Evolutionary conservation across 1,140 invertebrate species (phyloP), one percentile per base, ranked within the genome.

Genomic region (Oedothorax gibbosus): DNA sequence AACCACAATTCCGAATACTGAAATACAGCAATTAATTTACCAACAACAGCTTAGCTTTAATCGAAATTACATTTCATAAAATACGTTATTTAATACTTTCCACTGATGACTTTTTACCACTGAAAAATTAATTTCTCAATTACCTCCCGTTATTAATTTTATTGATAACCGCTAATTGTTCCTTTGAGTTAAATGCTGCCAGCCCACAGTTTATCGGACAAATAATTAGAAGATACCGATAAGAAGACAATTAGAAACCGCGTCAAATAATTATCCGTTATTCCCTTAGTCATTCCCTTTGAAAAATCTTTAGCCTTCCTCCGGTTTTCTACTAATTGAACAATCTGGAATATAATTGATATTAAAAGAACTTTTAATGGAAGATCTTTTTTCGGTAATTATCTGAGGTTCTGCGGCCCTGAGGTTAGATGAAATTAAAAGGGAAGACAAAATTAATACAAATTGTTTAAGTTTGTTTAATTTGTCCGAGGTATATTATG

Each of bases 101-200:
- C 35, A 35, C 35, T 35, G 35, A 35, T 35, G 35, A 35, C 35
- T 35, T n/a, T 54, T 20, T 53, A 21, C 68, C 51, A 71, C 69
- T 51, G 20, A 15, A 54, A n/a, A 53, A 71, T 71, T 71, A 10
- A 10, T 20, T 2, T 21, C 20, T 51, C 5, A 10, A 15, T 4
- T 11, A 35, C 69, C 20, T 8, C 8, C 15, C 69, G 12, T 15
- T 8, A 69, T 71, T 71, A 53, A 51, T 20, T 79, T 79, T 79
- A 79, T 79, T 79, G 77, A 79, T 79, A 79, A 79, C 50, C 77
- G 68, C 77, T 79, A 79, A 79, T 79, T 79, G 77, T 66, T 54
- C 35, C 77, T 66, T 53, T 65, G 64, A 79, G 54, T 79, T 66
- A 68, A 14, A 66, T 21, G 50, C 68, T 10, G 14, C 72, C 21